Evolutionary conservation across 1,140 invertebrate species (phyloP).

Genomic region (Pinna nobilis): DNA sequence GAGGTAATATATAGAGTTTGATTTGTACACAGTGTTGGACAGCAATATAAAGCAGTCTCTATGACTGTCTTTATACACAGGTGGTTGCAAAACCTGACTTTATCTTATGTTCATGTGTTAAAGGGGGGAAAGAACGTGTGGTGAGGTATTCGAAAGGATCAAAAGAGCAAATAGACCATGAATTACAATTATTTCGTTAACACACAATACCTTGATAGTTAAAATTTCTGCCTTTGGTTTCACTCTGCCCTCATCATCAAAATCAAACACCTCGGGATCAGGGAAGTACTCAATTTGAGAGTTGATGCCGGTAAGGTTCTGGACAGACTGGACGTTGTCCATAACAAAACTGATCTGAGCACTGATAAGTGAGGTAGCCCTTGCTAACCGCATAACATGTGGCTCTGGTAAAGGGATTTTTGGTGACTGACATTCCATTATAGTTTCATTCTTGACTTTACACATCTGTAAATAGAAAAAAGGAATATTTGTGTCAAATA

Average conservation of each 20-base stretch:
- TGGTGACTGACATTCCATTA: conserved; percentile 97
- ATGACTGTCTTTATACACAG: background rate
- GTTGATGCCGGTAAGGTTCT: conserved; percentile 89
- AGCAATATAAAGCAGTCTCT: background rate
- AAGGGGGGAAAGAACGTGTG: background rate
- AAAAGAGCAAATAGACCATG: background rate
- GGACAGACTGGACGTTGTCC: conserved; percentile 93
- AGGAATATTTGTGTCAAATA: too few relatives aligned
- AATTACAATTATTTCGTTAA: background rate
- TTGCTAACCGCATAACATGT: background rate
- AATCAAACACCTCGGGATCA: conserved; percentile 93
- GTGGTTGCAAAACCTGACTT: background rate
- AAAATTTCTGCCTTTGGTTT: conserved; percentile 95
- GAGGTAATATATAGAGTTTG: too few relatives aligned
- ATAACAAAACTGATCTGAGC: conserved; percentile 91
- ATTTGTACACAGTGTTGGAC: too few relatives aligned
- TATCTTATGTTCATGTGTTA: background rate
- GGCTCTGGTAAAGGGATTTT: conserved; percentile 79
- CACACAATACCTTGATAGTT: conserved; percentile 86
- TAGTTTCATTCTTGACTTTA: conserved; percentile 88
- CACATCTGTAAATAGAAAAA: too few relatives aligned
- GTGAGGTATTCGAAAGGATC: background rate
- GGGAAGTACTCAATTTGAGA: conserved; percentile 91
- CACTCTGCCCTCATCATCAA: conserved; percentile 79
- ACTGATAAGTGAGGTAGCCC: background rate